Percentiles rank a stretch among this genome's conserved stretches.
Evolutionary conservation across 2,888 invertebrate genomes (phyloP).

Genomic region (Caenorhabditis sulstoni): DNA sequence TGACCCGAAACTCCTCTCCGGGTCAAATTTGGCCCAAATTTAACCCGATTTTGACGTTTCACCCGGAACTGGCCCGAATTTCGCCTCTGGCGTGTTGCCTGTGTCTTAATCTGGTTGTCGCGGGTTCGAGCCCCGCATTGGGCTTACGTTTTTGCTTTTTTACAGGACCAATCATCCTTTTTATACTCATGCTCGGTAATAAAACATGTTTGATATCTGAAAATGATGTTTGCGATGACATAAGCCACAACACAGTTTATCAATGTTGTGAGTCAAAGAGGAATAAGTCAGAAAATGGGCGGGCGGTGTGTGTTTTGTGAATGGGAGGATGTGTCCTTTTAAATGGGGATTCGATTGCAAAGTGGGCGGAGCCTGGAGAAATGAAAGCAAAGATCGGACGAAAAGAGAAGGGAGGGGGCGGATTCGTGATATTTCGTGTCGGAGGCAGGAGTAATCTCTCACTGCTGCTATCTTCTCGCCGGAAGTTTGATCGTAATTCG

Average conservation of each 20-base stretch:
- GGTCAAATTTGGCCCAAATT: too few species aligned
- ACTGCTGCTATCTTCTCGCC: constrained; percentile 1
- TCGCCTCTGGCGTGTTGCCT: too few species aligned
- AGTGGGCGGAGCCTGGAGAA: constrained; percentile 26
- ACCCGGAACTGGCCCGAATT: too few species aligned
- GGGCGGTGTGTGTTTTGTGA: constrained; percentile 7
- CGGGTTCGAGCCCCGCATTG: constrained; percentile 79
- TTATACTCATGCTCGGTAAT: constrained; percentile 13
- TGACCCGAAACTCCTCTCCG: too few species aligned
- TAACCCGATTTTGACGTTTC: too few species aligned
- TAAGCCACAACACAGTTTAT: constrained; percentile 19
- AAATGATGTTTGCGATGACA: constrained; percentile 35
- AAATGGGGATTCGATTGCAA: constrained; percentile 12
- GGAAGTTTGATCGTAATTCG: constrained; percentile 38
- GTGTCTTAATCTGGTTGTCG: constrained; percentile 80
- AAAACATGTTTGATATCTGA: constrained; percentile 23
- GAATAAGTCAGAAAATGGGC: constrained; percentile 21
- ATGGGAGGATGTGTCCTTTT: constrained; percentile 17
- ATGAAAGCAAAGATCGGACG: constrained; percentile 32
- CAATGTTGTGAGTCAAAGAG: constrained; percentile 17
- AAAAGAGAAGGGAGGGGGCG: neutral
- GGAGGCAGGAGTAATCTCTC: neutral
- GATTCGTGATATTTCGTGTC: constrained; percentile 36
- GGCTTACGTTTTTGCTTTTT: constrained; percentile 60
- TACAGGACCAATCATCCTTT: neutral